Evolutionary conservation across 1,140 invertebrate genomes (phyloP).

Genomic region (Conus ventricosus): DNA sequence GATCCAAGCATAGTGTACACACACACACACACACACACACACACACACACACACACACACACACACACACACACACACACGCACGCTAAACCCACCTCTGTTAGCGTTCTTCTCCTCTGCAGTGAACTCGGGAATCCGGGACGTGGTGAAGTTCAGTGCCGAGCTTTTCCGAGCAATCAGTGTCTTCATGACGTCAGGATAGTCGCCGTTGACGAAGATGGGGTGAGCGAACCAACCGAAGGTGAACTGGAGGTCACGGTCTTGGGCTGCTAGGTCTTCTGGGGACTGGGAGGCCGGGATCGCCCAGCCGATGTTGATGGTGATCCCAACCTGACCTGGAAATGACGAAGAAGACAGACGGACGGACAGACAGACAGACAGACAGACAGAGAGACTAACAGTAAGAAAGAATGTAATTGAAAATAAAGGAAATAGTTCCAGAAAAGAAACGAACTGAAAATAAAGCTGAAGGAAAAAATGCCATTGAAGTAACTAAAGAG

Average conservation of each 20-base stretch:
- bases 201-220: slow-evolving; percentile 69
- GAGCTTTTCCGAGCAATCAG: slow-evolving; percentile 58
- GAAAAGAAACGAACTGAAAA: neutral
- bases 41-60: too few relatives aligned
- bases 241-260: slow-evolving; percentile 62
- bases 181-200: slow-evolving; percentile 69
- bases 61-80: neutral
- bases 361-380: neutral
- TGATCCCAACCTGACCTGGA: slow-evolving; percentile 55
- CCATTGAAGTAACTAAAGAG: neutral
- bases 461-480: neutral
- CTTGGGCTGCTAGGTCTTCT: slow-evolving; percentile 58
- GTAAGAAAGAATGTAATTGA: neutral
- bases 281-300: slow-evolving; percentile 27
- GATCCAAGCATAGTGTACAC: too few relatives aligned
- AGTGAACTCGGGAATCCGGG: slow-evolving; percentile 59
- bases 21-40: too few relatives aligned
- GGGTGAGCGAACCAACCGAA: slow-evolving; percentile 72
- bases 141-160: slow-evolving; percentile 46
- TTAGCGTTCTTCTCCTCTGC: slow-evolving; percentile 46
- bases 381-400: neutral
- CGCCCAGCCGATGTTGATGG: slow-evolving; percentile 55
- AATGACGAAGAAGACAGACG: neutral
- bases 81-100: slow-evolving; percentile 42
- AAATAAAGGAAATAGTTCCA: neutral